phyloP scores from a whole-genome alignment of 2,113 vertebrate species.

The Gymnogyps californianus region DNA sequence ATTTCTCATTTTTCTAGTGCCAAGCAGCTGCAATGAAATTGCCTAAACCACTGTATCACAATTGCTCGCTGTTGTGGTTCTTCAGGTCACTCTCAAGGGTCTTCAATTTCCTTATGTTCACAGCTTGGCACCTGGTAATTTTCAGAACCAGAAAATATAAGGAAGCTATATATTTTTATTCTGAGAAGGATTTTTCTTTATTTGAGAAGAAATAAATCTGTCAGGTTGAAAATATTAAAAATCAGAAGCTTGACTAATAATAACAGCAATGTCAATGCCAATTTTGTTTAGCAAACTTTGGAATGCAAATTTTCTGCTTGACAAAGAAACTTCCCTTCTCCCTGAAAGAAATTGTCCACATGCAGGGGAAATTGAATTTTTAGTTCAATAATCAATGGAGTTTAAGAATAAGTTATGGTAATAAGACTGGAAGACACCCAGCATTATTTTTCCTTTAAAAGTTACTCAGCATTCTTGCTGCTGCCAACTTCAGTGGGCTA shows the following conservation, averaged over 20 bases:
- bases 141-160: slow-evolving; percentile 36
- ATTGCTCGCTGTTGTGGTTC: slow-evolving; percentile 15
- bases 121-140: slow-evolving; percentile 55
- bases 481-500: neutral
- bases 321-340: neutral
- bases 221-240: slow-evolving; percentile 68
- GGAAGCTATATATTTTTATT: slow-evolving; percentile 23
- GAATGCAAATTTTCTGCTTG: neutral
- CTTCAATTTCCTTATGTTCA: slow-evolving; percentile 57
- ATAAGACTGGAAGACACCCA: neutral
- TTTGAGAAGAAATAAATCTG: slow-evolving; percentile 63
- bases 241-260: slow-evolving; percentile 60
- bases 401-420: slow-evolving; percentile 45
- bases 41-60: slow-evolving; percentile 39
- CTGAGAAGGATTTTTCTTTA: slow-evolving; percentile 52
- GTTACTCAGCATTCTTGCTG: slow-evolving; percentile 32
- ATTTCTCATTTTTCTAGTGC: slow-evolving; percentile 67
- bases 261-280: slow-evolving; percentile 25
- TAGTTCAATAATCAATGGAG: slow-evolving; percentile 44
- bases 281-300: neutral
- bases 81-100: slow-evolving; percentile 44
- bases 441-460: slow-evolving; percentile 59
- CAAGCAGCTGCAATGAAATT: slow-evolving; percentile 38
- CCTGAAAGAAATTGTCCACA: neutral
- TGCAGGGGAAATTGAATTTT: slow-evolving; percentile 33